Conservation (phyloP, 2,113 vertebrate genomes). For the Gorsachius goisagi region DNA sequence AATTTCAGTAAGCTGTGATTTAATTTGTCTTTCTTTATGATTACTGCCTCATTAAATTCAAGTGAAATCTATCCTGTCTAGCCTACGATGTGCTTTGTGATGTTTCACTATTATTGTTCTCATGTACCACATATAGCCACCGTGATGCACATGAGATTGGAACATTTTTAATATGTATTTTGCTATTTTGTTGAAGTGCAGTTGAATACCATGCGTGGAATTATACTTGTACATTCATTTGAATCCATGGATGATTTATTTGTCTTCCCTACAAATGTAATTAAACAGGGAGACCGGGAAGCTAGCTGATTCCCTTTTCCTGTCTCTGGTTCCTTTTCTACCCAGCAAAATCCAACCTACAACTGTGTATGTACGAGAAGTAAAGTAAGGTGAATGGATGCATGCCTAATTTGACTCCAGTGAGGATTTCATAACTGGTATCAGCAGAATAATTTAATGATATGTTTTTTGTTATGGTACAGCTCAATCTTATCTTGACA, state of each 20-base stretch:
- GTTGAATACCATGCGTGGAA: neutral
- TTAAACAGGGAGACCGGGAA: neutral
- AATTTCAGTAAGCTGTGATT: conserved; percentile 38
- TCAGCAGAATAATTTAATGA: neutral
- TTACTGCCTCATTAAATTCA: conserved; percentile 63
- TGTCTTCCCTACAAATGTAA: neutral
- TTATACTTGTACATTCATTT: neutral
- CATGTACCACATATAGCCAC: neutral
- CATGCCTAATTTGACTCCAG: neutral
- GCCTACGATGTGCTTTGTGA: neutral
- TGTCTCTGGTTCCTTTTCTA: neutral
- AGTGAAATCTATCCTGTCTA: conserved; percentile 5
- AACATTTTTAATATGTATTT: neutral
- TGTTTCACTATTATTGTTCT: conserved; percentile 2
- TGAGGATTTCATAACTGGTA: neutral
- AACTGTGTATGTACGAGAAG: neutral
- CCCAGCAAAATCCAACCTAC: neutral
- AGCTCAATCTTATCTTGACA: neutral
- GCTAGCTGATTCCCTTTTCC: neutral
- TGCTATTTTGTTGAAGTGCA: neutral
- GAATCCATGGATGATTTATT: neutral
- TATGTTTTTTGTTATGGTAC: neutral
- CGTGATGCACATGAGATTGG: neutral
- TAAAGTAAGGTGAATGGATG: neutral
- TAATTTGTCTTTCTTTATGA: conserved; percentile 36